Percentiles rank a stretch among this genome's conserved stretches.
These are phyloP conservation scores for Dione juno DNA, from an alignment of 2,888 invertebrate genomes.

Conservation along the genomic window DNA sequence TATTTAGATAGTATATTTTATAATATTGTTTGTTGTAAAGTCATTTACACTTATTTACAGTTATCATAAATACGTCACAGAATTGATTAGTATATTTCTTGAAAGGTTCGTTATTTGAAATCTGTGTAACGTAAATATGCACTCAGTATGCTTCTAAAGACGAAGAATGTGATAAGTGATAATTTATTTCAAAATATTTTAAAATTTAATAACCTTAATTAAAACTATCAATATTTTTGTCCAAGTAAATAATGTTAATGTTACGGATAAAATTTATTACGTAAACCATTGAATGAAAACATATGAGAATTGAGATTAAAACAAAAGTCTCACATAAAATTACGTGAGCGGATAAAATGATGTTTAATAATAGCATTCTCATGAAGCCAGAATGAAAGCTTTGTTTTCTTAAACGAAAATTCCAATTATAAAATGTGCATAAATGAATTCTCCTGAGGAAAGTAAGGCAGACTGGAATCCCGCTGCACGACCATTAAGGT, in stretches of 20 bases:
- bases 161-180: too few species aligned
- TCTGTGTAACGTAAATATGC: too few species aligned
- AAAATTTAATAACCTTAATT: background rate
- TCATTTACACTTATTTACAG: too few species aligned
- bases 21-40: too few species aligned
- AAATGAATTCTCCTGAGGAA: conserved; percentile 67
- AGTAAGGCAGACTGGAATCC: conserved; percentile 66
- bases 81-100: too few species aligned
- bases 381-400: conserved; percentile 43
- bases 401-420: conserved; percentile 45
- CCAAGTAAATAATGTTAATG: conserved; percentile 10
- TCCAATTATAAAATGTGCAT: conserved; percentile 47
- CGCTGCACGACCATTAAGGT: conserved; percentile 63
- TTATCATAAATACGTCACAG: too few species aligned
- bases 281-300: conserved; percentile 36
- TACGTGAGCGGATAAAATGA: conserved; percentile 42
- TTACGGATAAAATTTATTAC: conserved; percentile 45
- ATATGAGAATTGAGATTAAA: conserved; percentile 31
- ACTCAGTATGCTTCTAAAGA: too few species aligned
- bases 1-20: too few species aligned
- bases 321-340: conserved; percentile 39
- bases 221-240: conserved; percentile 5
- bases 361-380: conserved; percentile 44
- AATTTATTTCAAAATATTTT: too few species aligned
- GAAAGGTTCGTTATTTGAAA: too few species aligned